Conservation (phyloP, 2,888 invertebrate genomes). For the Drosophila histrio region DNA sequence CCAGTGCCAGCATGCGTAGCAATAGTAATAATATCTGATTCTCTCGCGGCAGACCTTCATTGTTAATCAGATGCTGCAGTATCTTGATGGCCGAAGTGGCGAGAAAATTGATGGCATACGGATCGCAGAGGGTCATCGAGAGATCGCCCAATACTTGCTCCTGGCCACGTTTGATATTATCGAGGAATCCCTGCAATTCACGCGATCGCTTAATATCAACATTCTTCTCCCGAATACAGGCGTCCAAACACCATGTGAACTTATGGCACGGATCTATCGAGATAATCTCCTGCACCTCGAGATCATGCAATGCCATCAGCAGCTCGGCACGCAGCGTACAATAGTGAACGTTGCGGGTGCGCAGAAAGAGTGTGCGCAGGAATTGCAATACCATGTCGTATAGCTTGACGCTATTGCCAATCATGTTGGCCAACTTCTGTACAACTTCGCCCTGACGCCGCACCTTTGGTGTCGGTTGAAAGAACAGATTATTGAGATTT, state of each 20-base stretch:
- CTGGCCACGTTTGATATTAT: slow-evolving; percentile 95
- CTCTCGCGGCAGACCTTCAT: slow-evolving; percentile 95
- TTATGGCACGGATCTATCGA: slow-evolving; percentile 99
- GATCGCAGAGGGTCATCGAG: slow-evolving; percentile 98
- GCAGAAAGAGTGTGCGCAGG: slow-evolving; percentile 94
- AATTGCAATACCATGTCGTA: slow-evolving; percentile 99
- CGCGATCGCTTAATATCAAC: slow-evolving; percentile 97
- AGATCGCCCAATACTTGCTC: slow-evolving; percentile 95
- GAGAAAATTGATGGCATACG: slow-evolving; percentile 97
- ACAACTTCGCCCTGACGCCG: slow-evolving; percentile 91
- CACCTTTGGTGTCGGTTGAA: slow-evolving; percentile 96
- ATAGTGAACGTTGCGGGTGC: slow-evolving; percentile 97
- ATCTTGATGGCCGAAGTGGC: slow-evolving; percentile 97
- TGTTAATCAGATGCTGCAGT: slow-evolving; percentile 93
- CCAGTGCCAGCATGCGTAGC: slow-evolving; percentile 95
- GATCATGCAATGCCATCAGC: slow-evolving; percentile 96
- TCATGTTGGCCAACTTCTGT: slow-evolving; percentile 97
- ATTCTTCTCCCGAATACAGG: slow-evolving; percentile 98
- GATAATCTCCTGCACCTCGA: slow-evolving; percentile 97
- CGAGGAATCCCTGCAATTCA: slow-evolving; percentile 96
- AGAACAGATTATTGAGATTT: slow-evolving; percentile 93
- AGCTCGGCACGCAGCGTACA: slow-evolving; percentile 97
- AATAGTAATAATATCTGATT: slow-evolving; percentile 95
- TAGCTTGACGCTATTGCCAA: slow-evolving; percentile 87
- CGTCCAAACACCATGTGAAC: slow-evolving; percentile 99